Evolutionary conservation across 92 coral and sea anemone species (phyloP).

Genomic region (Actinernus sp.): DNA sequence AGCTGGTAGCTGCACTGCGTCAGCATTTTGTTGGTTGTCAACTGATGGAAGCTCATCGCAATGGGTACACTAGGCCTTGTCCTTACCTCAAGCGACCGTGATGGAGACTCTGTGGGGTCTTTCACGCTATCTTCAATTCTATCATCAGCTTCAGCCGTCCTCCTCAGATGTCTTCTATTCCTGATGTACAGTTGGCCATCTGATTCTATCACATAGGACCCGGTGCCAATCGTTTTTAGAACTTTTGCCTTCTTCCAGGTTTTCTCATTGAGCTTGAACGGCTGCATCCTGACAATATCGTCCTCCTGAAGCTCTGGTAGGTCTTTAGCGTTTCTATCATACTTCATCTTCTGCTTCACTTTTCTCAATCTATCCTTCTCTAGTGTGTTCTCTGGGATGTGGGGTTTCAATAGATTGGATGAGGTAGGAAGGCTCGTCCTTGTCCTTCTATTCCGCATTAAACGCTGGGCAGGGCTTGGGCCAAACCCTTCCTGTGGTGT

Average conservation of each 20-base stretch:
- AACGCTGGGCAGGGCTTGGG: slow-evolving; percentile 7
- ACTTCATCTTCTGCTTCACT: slow-evolving; percentile 27
- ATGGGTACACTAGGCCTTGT: no score
- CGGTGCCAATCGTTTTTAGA: slow-evolving; percentile 3
- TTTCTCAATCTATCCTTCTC: slow-evolving; percentile 5
- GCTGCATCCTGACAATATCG: background rate
- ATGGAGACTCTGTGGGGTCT: no score
- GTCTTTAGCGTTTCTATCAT: slow-evolving; percentile 20
- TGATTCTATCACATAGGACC: background rate
- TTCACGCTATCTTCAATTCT: no score
- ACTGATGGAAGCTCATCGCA: no score
- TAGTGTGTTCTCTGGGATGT: background rate
- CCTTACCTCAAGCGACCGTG: no score
- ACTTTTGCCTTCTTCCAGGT: slow-evolving; percentile 10
- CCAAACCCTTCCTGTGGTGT: slow-evolving; percentile 17
- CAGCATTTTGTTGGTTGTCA: no score
- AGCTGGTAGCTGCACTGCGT: no score
- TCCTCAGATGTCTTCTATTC: slow-evolving; percentile 6
- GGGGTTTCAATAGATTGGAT: slow-evolving; percentile 21
- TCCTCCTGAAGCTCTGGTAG: background rate
- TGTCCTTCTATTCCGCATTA: slow-evolving; percentile 1
- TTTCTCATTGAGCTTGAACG: slow-evolving; percentile 13
- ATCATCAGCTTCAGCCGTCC: no score
- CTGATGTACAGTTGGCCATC: background rate
- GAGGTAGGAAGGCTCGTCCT: slow-evolving; percentile 38